Evolutionary conservation across 2,113 vertebrate species (phyloP).

Genomic region (Hypanus sabinus): DNA sequence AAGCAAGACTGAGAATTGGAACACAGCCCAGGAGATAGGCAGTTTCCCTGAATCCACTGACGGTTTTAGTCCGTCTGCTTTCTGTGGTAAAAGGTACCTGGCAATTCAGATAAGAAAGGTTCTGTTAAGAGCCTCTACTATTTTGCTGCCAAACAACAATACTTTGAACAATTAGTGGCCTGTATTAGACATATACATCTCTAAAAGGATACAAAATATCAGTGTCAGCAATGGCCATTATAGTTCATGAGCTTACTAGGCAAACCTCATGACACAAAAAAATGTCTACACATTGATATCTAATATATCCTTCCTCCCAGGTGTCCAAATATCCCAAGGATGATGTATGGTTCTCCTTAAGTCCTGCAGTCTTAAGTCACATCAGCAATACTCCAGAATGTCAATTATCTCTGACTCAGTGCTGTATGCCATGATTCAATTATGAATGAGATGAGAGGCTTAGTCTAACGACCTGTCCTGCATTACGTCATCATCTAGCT

Average conservation of each 20-base stretch:
- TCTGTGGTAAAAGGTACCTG: neutral
- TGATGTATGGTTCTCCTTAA: neutral
- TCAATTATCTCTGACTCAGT: neutral
- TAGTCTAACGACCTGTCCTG: neutral
- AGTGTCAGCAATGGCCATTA: neutral
- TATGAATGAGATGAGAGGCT: neutral
- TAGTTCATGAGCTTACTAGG: neutral
- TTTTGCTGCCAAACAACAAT: neutral
- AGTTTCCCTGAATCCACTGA: neutral
- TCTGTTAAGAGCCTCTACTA: neutral
- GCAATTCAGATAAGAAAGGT: neutral
- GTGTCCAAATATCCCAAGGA: slow-evolving; percentile 12
- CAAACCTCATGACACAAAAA: neutral
- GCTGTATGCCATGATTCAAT: neutral
- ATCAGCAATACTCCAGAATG: slow-evolving; percentile 8
- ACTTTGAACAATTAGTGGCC: neutral
- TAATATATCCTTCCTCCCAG: neutral
- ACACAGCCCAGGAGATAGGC: neutral
- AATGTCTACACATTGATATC: neutral
- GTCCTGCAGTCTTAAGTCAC: neutral
- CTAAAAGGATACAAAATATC: neutral
- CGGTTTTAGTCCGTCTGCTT: neutral
- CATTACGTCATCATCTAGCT: neutral
- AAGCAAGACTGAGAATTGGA: no score
- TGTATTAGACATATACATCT: neutral